phyloP scores from a whole-genome alignment of 1,140 invertebrate genomes.

The Campoletis sonorensis region DNA sequence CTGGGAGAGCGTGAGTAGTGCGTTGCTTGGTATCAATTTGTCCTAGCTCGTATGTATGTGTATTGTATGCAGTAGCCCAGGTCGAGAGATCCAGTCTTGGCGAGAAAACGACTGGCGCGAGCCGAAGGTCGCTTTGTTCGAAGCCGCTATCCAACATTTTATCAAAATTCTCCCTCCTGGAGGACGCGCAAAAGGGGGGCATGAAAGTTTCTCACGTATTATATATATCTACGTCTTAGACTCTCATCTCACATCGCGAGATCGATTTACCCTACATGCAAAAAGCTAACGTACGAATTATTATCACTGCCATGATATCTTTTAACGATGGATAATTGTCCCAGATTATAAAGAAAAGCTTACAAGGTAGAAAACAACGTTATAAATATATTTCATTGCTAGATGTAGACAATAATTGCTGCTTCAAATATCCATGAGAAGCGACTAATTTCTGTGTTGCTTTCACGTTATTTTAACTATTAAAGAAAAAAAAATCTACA shows the following conservation, averaged over 20 bases:
- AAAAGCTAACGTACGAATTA: conserved; percentile 71
- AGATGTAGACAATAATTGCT: background rate
- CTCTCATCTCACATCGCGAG: conserved; percentile 50
- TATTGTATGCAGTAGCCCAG: conserved; percentile 12
- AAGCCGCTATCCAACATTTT: conserved; percentile 73
- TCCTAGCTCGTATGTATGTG: conserved; percentile 63
- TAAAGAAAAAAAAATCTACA: no score
- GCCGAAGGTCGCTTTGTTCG: conserved; percentile 73
- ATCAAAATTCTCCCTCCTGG: conserved; percentile 64
- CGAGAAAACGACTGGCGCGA: conserved; percentile 52
- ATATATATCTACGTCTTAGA: background rate
- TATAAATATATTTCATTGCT: background rate
- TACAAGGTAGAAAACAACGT: background rate
- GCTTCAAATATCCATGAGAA: background rate
- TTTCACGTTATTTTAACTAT: no score
- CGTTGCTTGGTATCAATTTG: conserved; percentile 75
- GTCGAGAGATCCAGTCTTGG: conserved; percentile 61
- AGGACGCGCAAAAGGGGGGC: conserved; percentile 1
- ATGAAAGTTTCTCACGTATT: background rate
- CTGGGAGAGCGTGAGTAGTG: conserved; percentile 64
- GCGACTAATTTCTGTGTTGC: no score
- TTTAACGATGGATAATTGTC: conserved; percentile 55
- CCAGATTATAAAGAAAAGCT: conserved; percentile 21
- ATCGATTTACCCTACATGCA: conserved; percentile 70
- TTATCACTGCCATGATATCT: conserved; percentile 33